Conservation (phyloP, 2,797 vertebrate species). For the Graptemys geographica region DNA sequence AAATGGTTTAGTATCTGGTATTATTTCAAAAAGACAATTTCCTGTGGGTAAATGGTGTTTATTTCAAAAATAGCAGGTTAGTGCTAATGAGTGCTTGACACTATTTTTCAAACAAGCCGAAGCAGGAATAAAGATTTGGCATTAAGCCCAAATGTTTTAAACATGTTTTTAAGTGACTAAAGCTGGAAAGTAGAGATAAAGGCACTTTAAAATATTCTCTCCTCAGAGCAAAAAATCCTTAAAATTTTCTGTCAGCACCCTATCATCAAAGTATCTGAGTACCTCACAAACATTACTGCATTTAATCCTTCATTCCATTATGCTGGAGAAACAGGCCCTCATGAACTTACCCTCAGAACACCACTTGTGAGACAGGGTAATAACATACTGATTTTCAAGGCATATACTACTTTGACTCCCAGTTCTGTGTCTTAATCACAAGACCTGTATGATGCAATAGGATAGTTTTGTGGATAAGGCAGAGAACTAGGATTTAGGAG, state of each 20-base stretch:
- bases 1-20: constrained; percentile 30
- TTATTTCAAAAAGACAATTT: constrained; percentile 65
- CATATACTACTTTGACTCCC: not conserved
- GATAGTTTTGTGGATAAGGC: not conserved
- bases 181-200: constrained; percentile 15
- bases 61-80: constrained; percentile 63
- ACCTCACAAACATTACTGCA: not conserved
- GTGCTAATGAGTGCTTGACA: constrained; percentile 52
- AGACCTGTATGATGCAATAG: not conserved
- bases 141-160: constrained; percentile 42
- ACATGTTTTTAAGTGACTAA: not conserved
- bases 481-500: not conserved
- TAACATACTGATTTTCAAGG: not conserved
- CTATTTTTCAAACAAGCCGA: constrained; percentile 58
- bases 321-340: not conserved
- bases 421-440: not conserved
- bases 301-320: not conserved
- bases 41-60: constrained; percentile 65
- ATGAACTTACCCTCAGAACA: not conserved
- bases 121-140: constrained; percentile 50
- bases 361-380: not conserved
- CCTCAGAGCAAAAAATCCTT: constrained; percentile 4
- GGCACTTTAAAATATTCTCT: constrained; percentile 20
- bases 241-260: not conserved
- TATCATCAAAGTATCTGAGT: rapidly evolving